Evolutionary conservation across 92 coral and sea anemone genomes (phyloP).

Genomic region (Montipora capitata): DNA sequence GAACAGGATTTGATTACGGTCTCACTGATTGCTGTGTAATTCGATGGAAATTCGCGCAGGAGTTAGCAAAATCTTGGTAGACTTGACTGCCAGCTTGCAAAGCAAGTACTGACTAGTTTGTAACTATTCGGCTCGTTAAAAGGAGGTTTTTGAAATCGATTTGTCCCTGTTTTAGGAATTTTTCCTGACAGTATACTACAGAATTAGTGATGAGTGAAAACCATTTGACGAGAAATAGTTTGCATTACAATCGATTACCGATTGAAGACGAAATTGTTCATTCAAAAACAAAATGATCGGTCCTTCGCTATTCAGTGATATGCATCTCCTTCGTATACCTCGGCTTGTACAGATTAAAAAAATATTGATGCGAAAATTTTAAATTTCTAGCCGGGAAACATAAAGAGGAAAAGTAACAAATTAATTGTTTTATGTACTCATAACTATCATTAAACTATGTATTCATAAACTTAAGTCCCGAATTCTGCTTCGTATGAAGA

Average conservation of each 20-base stretch:
- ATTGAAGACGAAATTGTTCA: not conserved
- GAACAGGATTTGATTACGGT: too few species aligned
- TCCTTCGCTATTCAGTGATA: not conserved
- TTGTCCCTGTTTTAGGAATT: not conserved
- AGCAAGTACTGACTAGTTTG: not conserved
- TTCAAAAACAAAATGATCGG: too few species aligned
- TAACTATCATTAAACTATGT: too few species aligned
- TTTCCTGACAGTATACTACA: not conserved
- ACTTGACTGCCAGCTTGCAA: not conserved
- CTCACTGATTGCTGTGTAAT: not conserved
- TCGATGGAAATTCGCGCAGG: not conserved
- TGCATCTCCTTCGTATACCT: too few species aligned
- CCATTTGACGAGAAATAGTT: too few species aligned
- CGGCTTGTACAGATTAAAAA: too few species aligned
- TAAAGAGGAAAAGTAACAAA: not conserved
- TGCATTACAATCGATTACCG: not conserved
- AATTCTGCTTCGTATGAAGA: too few species aligned
- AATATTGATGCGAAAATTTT: not conserved
- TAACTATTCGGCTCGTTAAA: not conserved
- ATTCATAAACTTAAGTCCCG: not conserved
- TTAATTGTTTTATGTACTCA: not conserved
- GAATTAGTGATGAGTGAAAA: too few species aligned
- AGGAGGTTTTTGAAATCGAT: not conserved
- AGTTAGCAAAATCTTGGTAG: too few species aligned
- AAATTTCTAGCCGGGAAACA: not conserved